A percentile compares a stretch with the other conserved stretches of the same genome.
These are phyloP conservation scores for Zelleria hepariella DNA, from an alignment of 2,888 invertebrate genomes.

Conservation along the genomic window DNA sequence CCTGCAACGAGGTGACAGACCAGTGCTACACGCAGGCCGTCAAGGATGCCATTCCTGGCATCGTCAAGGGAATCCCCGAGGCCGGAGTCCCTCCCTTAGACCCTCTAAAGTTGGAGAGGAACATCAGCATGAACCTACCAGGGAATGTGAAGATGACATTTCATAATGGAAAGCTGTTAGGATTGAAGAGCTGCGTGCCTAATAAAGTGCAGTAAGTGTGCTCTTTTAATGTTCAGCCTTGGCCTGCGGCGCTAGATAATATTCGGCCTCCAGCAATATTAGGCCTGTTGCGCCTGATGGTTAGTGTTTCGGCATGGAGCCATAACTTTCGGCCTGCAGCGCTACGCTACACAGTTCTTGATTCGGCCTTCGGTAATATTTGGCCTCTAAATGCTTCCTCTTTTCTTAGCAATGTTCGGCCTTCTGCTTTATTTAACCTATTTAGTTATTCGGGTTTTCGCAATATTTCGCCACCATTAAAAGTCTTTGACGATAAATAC, in stretches of 20 bases:
- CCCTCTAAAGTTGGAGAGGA: conserved; percentile 47
- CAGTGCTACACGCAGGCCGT: conserved; percentile 64
- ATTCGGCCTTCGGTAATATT: no score
- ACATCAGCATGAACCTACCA: conserved; percentile 55
- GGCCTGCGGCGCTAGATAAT: background rate
- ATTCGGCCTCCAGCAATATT: background rate
- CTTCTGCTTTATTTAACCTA: no score
- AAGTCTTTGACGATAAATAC: no score
- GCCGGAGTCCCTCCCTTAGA: conserved; percentile 54
- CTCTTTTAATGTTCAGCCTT: background rate
- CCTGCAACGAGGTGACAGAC: conserved; percentile 49
- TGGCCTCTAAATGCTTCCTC: no score
- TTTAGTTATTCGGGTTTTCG: no score
- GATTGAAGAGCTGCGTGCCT: conserved; percentile 51
- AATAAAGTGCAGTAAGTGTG: conserved; percentile 61
- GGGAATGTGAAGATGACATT: conserved; percentile 63
- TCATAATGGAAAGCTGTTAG: conserved; percentile 53
- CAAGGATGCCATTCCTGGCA: conserved; percentile 53
- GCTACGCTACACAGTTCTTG: no score
- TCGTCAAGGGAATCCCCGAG: conserved; percentile 57
- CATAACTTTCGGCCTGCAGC: no score
- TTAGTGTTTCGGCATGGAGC: no score
- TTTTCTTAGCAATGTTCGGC: no score
- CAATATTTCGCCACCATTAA: no score
- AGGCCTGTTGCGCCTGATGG: no score